Base-by-base conservation (phyloP, 1,140 invertebrate species). In the Nebria ingens region DNA sequence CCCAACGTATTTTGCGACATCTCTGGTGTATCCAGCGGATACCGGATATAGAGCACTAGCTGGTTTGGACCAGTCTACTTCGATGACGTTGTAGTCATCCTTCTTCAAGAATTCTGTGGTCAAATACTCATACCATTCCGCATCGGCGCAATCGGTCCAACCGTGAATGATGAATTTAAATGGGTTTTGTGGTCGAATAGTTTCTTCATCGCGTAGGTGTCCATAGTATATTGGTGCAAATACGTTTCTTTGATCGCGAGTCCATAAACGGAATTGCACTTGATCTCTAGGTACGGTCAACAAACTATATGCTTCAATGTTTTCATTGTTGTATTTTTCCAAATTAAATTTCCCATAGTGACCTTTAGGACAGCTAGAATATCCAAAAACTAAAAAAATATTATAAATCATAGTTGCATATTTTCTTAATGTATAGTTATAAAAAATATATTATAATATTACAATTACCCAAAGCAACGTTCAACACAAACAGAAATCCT, bases 61-160 rank as follows among this genome's bases (percentile, higher is more conserved):
- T 4, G 76, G 70, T 0, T 69, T 61, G 6, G 69, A 75, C 84
- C 84, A 87, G 58, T 86, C 80, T 0, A 87, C 72, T 19, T 76
- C 68, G 56, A 87, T 78, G 1, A 86, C 71, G 60, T 85, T 85
- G 19, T 76, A 76, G 59, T 82, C 73, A 0, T 67, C 73, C 17
- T 64, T 64, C 20, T 64, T 59, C 1, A 84, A 65, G 63, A 82
- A 84, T 34, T 78, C 79, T 67, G 61, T 59, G 34, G 67, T 65
- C 34, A 75, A 56, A 13, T 71, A 68, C 61, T 70, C 65, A 52
- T 73, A 38, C 69, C 64, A 73, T 63, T 59, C 66, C 55, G 12
- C 62, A 22, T 61, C 57, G 20, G 56, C 64, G 65, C 66, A 74
- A 60, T 68, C 68, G 0, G 64, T 71, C 76, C 77, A 80, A 2